Evolutionary conservation across 2,797 vertebrate genomes (phyloP).

Genomic region (Galaxias olidus): DNA sequence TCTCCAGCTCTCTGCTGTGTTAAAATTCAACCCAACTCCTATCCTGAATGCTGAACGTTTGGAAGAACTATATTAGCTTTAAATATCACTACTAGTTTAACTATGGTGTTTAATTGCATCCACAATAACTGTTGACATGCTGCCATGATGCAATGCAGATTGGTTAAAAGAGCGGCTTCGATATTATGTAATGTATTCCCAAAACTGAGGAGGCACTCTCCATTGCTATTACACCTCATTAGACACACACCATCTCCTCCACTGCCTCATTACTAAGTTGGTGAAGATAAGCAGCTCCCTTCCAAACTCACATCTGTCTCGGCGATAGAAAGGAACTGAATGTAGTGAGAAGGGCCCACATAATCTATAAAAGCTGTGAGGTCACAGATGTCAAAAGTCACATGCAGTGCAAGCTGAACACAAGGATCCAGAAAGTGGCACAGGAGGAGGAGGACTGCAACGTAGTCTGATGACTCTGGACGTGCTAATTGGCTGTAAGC

Average conservation of each 20-base stretch:
- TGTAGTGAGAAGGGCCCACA: constrained; percentile 20
- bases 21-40: constrained; percentile 19
- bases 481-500: constrained; percentile 45
- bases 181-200: constrained; percentile 35
- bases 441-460: not conserved
- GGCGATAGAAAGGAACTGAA: constrained; percentile 38
- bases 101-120: too few species aligned
- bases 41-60: constrained; percentile 41
- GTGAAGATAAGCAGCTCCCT: constrained; percentile 49
- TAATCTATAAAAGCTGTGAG: constrained; percentile 38
- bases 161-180: constrained; percentile 41
- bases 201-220: constrained; percentile 15
- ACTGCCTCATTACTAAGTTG: constrained; percentile 47
- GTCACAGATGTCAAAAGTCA: constrained; percentile 36
- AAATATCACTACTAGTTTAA: constrained; percentile 7
- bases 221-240: constrained; percentile 42
- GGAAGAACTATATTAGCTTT: too few species aligned
- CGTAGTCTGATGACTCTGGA: constrained; percentile 11
- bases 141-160: not conserved
- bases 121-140: constrained; percentile 25
- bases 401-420: constrained; percentile 14
- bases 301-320: constrained; percentile 43
- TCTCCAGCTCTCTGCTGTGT: constrained; percentile 22
- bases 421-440: constrained; percentile 12
- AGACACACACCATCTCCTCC: constrained; percentile 41